A percentile compares a stretch with the other conserved stretches of the same genome.
These are phyloP conservation scores for Triplophysa tibetana DNA, from an alignment of 2,113 vertebrate species.

Conservation along the genomic window DNA sequence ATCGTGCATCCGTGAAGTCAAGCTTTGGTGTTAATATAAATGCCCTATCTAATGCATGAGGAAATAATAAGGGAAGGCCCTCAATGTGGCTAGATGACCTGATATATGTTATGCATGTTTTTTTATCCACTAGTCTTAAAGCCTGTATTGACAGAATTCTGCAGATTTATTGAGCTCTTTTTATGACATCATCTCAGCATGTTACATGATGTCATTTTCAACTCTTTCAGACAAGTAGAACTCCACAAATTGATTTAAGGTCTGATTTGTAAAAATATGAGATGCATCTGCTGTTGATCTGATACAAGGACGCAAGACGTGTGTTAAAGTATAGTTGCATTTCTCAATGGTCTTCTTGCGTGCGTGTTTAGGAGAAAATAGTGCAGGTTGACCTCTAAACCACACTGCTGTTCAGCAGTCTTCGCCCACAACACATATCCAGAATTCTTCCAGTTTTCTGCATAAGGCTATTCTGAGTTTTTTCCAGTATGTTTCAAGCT, in stretches of 20 bases:
- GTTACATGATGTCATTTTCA: background rate
- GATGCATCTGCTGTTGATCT: background rate
- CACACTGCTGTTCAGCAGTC: constrained; percentile 25
- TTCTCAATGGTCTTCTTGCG: background rate
- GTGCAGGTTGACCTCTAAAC: constrained; percentile 43
- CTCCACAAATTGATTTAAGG: background rate
- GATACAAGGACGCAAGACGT: background rate
- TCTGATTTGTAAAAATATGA: background rate
- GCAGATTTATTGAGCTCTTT: no score
- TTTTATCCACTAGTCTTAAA: no score
- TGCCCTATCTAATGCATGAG: background rate
- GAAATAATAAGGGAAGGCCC: no score
- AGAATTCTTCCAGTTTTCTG: constrained; percentile 12
- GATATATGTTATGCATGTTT: no score
- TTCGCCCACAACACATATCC: constrained; percentile 34
- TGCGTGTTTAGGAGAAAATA: constrained; percentile 43
- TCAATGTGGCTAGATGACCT: background rate
- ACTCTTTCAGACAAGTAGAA: background rate
- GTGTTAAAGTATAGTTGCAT: background rate
- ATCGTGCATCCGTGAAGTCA: background rate
- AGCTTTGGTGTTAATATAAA: no score
- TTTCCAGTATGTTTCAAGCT: constrained; percentile 7
- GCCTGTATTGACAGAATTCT: no score
- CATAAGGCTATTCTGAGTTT: background rate
- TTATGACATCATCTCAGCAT: no score